A percentile compares a stretch with the other conserved stretches of the same genome.
Conservation (phyloP, 2,888 invertebrate genomes). For the Drosophila vallismaia region DNA sequence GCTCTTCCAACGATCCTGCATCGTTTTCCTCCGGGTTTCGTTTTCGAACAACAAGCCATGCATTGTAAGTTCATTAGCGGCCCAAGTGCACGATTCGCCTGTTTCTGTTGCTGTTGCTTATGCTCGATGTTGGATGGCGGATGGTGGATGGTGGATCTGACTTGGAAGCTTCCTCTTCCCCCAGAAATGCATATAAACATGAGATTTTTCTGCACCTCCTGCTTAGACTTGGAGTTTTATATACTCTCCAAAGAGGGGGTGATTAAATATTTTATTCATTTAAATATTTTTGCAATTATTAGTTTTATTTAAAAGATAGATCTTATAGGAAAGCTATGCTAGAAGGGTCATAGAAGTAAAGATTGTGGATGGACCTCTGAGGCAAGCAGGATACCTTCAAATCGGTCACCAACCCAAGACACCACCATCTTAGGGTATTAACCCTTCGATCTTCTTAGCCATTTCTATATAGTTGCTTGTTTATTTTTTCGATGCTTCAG, state of each 20-base stretch:
- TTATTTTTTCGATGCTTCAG: conserved; percentile 22
- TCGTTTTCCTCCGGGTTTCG: conserved; percentile 36
- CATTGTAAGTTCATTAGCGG: conserved; percentile 82
- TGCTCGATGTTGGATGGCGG: conserved; percentile 23
- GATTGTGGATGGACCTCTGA: too few relatives aligned
- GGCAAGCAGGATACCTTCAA: background rate
- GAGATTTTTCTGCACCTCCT: conserved; percentile 60
- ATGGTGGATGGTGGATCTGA: conserved; percentile 21
- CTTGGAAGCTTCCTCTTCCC: conserved; percentile 14
- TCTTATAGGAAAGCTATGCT: too few relatives aligned
- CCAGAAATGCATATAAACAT: conserved; percentile 78
- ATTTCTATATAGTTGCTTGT: background rate
- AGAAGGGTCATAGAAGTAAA: too few relatives aligned
- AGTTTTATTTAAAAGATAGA: too few relatives aligned
- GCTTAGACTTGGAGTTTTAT: conserved; percentile 5
- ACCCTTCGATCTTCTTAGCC: conserved; percentile 1
- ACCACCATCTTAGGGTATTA: conserved; percentile 6
- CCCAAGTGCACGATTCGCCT: conserved; percentile 75
- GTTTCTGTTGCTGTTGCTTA: conserved; percentile 28
- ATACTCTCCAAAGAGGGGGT: conserved; percentile 2
- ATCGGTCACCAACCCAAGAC: too few relatives aligned
- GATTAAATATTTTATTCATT: too few relatives aligned
- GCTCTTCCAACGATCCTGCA: conserved; percentile 22
- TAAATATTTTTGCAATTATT: too few relatives aligned
- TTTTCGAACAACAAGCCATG: conserved; percentile 63